Base-by-base conservation (phyloP, 2,888 invertebrate genomes). In the Sepioteuthis lessoniana region DNA sequence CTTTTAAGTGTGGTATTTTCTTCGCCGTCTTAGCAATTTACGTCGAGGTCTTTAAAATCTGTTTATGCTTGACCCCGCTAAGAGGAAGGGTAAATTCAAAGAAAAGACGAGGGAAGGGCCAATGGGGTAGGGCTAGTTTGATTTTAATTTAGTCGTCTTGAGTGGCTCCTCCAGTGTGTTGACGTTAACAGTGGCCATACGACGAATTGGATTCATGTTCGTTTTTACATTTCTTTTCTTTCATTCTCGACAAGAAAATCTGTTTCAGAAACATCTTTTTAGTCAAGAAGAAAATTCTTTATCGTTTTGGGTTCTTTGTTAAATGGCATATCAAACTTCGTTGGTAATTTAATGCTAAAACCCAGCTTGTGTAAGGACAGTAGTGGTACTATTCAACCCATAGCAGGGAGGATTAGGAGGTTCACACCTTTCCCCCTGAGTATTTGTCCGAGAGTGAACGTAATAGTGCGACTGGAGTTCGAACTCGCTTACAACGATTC, bases 131-230 rank as follows among this genome's bases (percentile, higher is more conserved):
- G 35, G 76, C n/a, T n/a, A 76, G 76, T 35, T n/a, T n/a, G 76
- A 55, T 76, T 76, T 76, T 76, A 76, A 76, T 76, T 76, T 76
- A 76, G 76, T 76, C 76, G 76, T 76, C 76, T 76, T 76, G 76
- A 76, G 76, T 76, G n/a, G n/a, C 76, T n/a, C n/a, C n/a, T 35
- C 76, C n/a, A 76, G n/a, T 76, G 35, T 16, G 76, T 76, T 76
- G 76, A 76, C 76, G 76, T 76, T 76, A 16, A n/a, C n/a, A 4
- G n/a, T 13, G 35, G n/a, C n/a, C 76, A 35, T 76, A 76, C n/a
- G n/a, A 76, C 76, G 2, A 4, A n/a, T 16, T 76, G 76, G 8
- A 35, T 10, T 76, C 76, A n/a, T 13, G n/a, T n/a, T 60, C 31
- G 1, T n/a, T n/a, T 35, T 76, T 35, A 1, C n/a, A 5, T 42